Evolutionary conservation across 2,888 invertebrate genomes (phyloP), one percentile per base, ranked within the genome.

Genomic region (Patella ulyssiponensis): DNA sequence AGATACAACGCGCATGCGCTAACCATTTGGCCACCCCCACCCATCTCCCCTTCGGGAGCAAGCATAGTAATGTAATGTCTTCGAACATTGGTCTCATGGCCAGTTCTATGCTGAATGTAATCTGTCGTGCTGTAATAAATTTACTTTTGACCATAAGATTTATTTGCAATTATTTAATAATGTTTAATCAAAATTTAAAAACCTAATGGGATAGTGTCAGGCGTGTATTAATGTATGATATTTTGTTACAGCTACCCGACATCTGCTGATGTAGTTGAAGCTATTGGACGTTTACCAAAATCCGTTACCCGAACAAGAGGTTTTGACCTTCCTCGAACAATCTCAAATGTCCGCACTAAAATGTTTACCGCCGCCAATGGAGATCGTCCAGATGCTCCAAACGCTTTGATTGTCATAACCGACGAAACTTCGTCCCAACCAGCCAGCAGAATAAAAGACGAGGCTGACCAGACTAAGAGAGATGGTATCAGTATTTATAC

Each of bases 391-490:
- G 79, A 79, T 27, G 86, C 84, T 9, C 87, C 87, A 1, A 85
- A 87, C 64, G 86, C 84, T 12, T 75, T 86, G 4, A 80, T 88
- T 56, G 78, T 88, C 70, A 80, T 88, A 23, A 87, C 88, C 1
- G 87, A 88, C 76, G 74, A 81, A 9, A 71, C 80, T 15, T 86
- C 87, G 14, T 83, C 73, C 9, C 79, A 76, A 23, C 82, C 84
- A 56, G 44, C 69, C 5, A 20, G 14, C 52, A 27, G 76, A 69
- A 74, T 77, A 33, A 14, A 69, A 9, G 51, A 69, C 2, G 27
- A 74, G 7, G 80, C 80, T 17, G 56, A 73, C 9, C n/a, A 76
- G 11, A 79, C 79, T 33, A 54, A 70, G 4, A 53, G n/a, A 3
- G 79, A 82, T 14, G 84, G 84, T 2, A 82, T 86, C 15, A 77